Evolutionary conservation across 1,140 invertebrate species (phyloP), one percentile per base, ranked within the genome.

Genomic region (Drosophila albomicans): DNA sequence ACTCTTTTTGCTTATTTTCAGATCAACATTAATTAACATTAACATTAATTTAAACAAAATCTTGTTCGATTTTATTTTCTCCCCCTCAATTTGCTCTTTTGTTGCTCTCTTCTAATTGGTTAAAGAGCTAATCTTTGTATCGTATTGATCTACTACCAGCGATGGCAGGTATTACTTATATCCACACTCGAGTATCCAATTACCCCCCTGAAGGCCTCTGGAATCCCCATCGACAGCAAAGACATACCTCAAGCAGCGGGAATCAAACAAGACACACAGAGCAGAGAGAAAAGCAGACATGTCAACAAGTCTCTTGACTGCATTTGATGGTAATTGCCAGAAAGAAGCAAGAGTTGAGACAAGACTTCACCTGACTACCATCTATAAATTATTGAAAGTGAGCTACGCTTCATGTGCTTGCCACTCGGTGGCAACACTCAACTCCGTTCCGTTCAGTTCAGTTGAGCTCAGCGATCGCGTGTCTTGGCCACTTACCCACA

Each of bases 301-400:
- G 85, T 88, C 85, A 88, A 89, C 85, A 88, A 79, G 70, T 89
- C 81, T 75, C 75, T 84, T 78, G 85, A 88, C 85, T 88, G 75
- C 81, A 89, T 87, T 88, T 81, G 81, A 75, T 85, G 72, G 85
- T 88, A 88, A 88, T 88, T 88, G 85, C 87, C 81, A 72, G 64
- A 67, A 63, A 68, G 51, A 67, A 71, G 59, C 43, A 63, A 67
- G 69, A 63, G 67, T 68, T 62, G 68, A 73, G 75, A 67, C 68
- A 68, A 78, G 85, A 79, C 81, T 88, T 88, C 85, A 88, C 85
- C 85, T 88, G 85, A 88, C 85, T 88, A 72, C 85, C 81, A 74
- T 85, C 86, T 81, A 89, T 88, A 88, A 88, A 88, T 88, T 88
- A 89, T 89, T 79, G 85, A 81, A 76, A 81, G 80, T 87, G 68